Evolutionary conservation across 2,888 invertebrate species (phyloP).

Genomic region (Caprella mutica): DNA sequence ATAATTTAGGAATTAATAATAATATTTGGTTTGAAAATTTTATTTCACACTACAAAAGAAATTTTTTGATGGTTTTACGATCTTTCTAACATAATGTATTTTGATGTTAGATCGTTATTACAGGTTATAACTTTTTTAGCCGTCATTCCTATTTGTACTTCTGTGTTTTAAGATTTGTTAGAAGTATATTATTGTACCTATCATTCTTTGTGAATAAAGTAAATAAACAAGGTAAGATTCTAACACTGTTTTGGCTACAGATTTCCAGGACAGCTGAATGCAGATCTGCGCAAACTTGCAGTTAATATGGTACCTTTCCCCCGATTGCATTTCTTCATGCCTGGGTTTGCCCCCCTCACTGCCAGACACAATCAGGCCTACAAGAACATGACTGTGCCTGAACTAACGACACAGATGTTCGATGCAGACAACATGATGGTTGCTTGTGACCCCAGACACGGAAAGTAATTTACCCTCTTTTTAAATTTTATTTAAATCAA

Average conservation of each 20-base stretch:
- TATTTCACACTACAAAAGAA: too few relatives aligned
- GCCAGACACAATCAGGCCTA: conserved; percentile 44
- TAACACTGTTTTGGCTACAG: conserved; percentile 35
- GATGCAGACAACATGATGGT: conserved; percentile 54
- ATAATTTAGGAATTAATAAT: too few relatives aligned
- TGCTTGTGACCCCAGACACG: conserved; percentile 49
- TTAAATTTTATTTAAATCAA: not conserved
- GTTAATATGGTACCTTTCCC: conserved; percentile 50
- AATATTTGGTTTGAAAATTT: too few relatives aligned
- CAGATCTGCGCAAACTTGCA: conserved; percentile 44
- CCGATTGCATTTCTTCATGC: conserved; percentile 46
- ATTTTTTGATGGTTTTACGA: too few relatives aligned
- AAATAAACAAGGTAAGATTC: not conserved
- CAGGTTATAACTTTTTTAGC: too few relatives aligned
- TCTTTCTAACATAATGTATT: too few relatives aligned
- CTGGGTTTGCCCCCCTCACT: conserved; percentile 38
- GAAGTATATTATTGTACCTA: conserved; percentile 2
- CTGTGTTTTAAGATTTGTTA: not conserved
- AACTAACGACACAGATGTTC: conserved; percentile 56
- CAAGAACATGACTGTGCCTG: conserved; percentile 56
- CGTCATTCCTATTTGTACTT: not conserved
- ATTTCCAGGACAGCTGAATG: conserved; percentile 48
- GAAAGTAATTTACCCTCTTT: conserved; percentile 42
- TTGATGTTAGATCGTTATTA: too few relatives aligned
- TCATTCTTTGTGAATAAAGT: conserved; percentile 1